phyloP scores from a whole-genome alignment of 2,797 vertebrate species.

The Orestias chungarensis region DNA sequence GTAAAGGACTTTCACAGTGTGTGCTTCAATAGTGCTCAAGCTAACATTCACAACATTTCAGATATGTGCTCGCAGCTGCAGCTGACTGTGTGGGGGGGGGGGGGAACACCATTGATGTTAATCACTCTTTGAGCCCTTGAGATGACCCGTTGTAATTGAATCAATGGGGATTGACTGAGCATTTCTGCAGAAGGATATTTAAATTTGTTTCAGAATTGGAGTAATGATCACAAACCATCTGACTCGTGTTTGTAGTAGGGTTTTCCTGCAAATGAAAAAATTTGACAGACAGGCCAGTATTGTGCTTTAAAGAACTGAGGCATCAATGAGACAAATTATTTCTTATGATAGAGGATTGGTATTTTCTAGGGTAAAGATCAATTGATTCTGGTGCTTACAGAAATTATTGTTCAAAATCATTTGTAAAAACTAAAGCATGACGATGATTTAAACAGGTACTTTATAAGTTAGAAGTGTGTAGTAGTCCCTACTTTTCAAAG shows the following conservation, averaged over 20 bases:
- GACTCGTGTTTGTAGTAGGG: not conserved
- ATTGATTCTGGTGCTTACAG: constrained; percentile 22
- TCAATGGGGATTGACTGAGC: constrained; percentile 21
- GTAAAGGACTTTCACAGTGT: constrained; percentile 22
- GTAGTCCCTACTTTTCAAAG: no score
- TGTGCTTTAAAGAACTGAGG: constrained; percentile 2
- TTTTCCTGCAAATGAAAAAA: constrained; percentile 28
- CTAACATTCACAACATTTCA: constrained; percentile 5
- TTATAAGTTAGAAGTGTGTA: not conserved
- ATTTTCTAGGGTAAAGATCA: constrained; percentile 6
- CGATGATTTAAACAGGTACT: not conserved
- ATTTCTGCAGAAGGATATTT: constrained; percentile 15
- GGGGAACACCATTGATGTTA: constrained; percentile 2
- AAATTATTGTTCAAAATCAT: not conserved
- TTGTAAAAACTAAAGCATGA: not conserved
- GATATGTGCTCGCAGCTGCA: not conserved
- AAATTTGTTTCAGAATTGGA: constrained; percentile 22
- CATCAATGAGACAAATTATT: constrained; percentile 8
- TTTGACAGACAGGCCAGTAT: constrained; percentile 12
- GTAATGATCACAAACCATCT: constrained; percentile 7
- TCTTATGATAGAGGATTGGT: not conserved
- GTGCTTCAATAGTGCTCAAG: constrained; percentile 7
- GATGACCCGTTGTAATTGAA: constrained; percentile 20
- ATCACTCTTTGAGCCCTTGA: constrained; percentile 8
- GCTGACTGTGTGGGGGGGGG: not conserved